Evolutionary conservation across 2,888 invertebrate species (phyloP).

Genomic region (Microchrysa polita): DNA sequence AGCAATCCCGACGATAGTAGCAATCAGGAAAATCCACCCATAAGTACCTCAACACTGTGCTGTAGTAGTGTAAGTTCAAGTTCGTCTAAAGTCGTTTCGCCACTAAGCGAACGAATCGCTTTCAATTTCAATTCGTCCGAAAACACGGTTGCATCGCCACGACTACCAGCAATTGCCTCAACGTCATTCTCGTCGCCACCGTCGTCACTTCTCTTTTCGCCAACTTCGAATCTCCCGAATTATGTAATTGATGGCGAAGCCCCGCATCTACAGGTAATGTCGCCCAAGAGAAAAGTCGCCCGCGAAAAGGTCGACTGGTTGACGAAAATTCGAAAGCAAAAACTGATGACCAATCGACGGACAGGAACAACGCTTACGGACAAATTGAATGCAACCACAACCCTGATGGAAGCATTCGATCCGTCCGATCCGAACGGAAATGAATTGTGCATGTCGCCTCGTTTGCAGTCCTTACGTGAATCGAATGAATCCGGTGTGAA

Average conservation of each 20-base stretch:
- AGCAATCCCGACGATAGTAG: conserved; percentile 52
- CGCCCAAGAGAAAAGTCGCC: conserved; percentile 70
- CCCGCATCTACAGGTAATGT: conserved; percentile 75
- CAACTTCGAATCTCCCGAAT: conserved; percentile 79
- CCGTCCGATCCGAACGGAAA: conserved; percentile 13
- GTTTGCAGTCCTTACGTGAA: conserved; percentile 57
- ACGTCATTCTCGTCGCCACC: conserved; percentile 2
- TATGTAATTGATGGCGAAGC: conserved; percentile 80
- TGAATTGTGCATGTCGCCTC: conserved; percentile 56
- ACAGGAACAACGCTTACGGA: conserved; percentile 56
- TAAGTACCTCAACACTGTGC: not conserved
- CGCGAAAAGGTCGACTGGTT: conserved; percentile 78
- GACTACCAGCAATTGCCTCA: conserved; percentile 54
- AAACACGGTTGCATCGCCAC: conserved; percentile 46
- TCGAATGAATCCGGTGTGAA: conserved; percentile 52
- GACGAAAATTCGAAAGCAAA: conserved; percentile 71
- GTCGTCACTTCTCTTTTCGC: conserved; percentile 65
- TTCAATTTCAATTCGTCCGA: conserved; percentile 45
- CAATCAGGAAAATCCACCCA: conserved; percentile 56
- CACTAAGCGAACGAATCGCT: conserved; percentile 54
- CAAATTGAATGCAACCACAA: conserved; percentile 47
- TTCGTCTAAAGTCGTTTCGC: conserved; percentile 52
- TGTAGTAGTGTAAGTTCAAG: not conserved
- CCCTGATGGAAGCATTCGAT: conserved; percentile 41
- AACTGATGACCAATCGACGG: conserved; percentile 58